Base-by-base conservation (phyloP, 1,140 invertebrate species). In the Lordiphosa clarofinis region DNA sequence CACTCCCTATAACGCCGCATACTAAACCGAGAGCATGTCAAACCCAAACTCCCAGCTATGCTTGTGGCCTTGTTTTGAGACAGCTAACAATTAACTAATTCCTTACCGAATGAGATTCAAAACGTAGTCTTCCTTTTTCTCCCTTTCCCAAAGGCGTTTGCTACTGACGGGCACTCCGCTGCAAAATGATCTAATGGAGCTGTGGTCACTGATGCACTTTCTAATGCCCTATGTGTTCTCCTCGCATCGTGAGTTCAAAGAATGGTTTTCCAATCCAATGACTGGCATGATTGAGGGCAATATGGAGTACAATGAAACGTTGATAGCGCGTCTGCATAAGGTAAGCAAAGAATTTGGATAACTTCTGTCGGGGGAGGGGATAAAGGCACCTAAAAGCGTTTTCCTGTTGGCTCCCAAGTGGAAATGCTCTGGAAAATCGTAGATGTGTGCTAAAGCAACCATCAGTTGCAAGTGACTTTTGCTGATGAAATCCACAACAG, bases 201-300 rank as follows among this genome's bases (percentile, higher is more conserved):
- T 99, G 49, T 99, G 99, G 99, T 99, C 99, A 4, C 90, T 99
- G 9, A 99, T 99, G 97, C 98, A 99, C 91, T 99, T 99, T 91
- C 92, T 99, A 6, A 99, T 99, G 99, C 99, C 99, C 39, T 94
- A 98, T 90, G 96, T 99, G 56, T 99, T 99, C 91, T 96, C 98
- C 75, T 99, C 98, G 13, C 98, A 99, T 90, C 92, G 94, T 46
- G 97, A 99, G 90, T 99, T 96, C 82, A 97, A 98, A 89, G 98
- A 99, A 90, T 99, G 98, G 98, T 99, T 99, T 91, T 96, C 96
- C 43, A 98, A 98, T 91, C 98, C 99, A 1, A 94, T 99, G 12
- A 97, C 96, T 50, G 97, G 97, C 52, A 99, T 99, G 96, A 97
- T 99, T 63, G 98, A 99, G 90, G 98, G 98, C 55, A 96, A 95